Evolutionary conservation across 2,113 vertebrate genomes (phyloP).

Genomic region (Corythornis vintsioides): DNA sequence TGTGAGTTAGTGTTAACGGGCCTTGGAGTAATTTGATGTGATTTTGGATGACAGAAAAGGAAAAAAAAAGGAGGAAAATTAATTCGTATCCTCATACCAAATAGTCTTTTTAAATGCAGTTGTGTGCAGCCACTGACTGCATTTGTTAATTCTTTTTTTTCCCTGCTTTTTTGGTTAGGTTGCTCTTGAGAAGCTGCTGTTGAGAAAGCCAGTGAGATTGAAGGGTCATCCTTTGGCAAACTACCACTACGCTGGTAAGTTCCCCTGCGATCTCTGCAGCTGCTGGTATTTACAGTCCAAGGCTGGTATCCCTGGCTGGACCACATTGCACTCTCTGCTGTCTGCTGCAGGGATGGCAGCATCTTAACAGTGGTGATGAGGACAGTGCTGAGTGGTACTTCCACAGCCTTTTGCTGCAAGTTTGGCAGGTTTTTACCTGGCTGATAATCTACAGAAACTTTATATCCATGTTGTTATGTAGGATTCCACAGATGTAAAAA

Average conservation of each 20-base stretch:
- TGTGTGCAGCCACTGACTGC: neutral
- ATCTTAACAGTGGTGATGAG: neutral
- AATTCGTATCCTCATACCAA: neutral
- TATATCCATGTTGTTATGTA: neutral
- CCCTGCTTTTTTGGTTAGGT: conserved; percentile 67
- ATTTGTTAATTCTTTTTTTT: conserved; percentile 18
- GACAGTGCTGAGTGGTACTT: neutral
- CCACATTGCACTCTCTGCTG: neutral
- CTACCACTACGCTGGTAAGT: conserved; percentile 89
- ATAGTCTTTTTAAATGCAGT: neutral
- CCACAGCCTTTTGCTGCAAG: neutral
- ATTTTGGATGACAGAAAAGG: neutral
- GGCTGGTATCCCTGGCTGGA: neutral
- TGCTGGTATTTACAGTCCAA: neutral
- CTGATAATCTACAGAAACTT: neutral
- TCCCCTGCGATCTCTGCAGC: neutral
- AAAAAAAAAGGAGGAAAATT: neutral
- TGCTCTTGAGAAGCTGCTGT: conserved; percentile 85
- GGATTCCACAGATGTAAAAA: neutral
- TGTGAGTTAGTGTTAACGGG: neutral
- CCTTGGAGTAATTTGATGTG: neutral
- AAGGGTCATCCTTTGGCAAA: conserved; percentile 81
- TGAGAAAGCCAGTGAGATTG: conserved; percentile 77
- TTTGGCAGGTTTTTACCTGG: neutral
- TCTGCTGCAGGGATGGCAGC: conserved; percentile 19